These are phyloP conservation scores for Ornithorhynchus anatinus DNA, from an alignment of 2,113 vertebrate species.

Conservation along the genomic window DNA sequence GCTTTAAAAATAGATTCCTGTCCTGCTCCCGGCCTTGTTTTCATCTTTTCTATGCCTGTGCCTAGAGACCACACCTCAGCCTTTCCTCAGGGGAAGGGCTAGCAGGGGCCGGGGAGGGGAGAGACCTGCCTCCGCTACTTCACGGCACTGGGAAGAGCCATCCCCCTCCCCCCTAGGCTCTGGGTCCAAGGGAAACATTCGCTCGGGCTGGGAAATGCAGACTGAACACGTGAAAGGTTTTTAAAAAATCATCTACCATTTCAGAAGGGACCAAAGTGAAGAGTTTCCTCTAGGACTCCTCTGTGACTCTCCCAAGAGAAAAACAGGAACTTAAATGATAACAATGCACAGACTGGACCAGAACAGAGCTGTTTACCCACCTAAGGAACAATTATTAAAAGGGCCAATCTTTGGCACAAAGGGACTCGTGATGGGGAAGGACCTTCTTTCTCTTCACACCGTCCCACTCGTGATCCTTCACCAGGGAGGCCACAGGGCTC, in stretches of 20 bases:
- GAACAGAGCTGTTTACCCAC: too few relatives aligned
- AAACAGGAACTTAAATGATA: slow-evolving; percentile 14
- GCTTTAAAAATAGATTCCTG: neutral
- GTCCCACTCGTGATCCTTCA: too few relatives aligned
- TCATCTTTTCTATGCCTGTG: neutral
- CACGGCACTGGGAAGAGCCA: too few relatives aligned
- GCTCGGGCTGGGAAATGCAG: neutral
- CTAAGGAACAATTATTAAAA: too few relatives aligned
- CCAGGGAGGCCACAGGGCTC: too few relatives aligned
- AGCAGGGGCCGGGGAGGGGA: neutral
- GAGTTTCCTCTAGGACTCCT: slow-evolving; percentile 33
- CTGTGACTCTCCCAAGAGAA: neutral
- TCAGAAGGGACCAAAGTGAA: slow-evolving; percentile 15
- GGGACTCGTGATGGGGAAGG: too few relatives aligned
- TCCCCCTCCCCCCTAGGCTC: too few relatives aligned
- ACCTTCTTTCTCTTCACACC: too few relatives aligned
- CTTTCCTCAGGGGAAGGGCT: neutral
- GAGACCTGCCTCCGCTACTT: neutral
- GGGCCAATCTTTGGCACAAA: too few relatives aligned
- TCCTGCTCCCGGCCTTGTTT: too few relatives aligned
- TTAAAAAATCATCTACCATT: slow-evolving; percentile 13
- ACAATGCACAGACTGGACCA: too few relatives aligned
- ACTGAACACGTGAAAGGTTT: neutral
- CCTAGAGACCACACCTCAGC: neutral
- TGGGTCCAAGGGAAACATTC: neutral